phyloP scores from a whole-genome alignment of 2,797 vertebrate species.

The Tamandua tetradactyla region DNA sequence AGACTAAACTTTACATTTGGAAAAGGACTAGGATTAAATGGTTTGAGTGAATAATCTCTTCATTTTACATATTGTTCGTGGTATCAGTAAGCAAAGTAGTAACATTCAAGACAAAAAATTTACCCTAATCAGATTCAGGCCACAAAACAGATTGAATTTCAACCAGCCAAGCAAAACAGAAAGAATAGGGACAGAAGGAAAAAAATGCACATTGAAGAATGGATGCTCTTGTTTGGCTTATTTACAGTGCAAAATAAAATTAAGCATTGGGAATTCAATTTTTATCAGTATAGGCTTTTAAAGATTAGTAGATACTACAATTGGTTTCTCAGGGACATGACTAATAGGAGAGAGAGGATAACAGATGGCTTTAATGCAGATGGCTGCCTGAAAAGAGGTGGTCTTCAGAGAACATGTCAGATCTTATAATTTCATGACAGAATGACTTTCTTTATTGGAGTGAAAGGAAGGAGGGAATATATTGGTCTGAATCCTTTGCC shows the following conservation, averaged over 20 bases:
- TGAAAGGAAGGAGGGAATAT: not conserved
- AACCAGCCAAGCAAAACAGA: conserved; percentile 17
- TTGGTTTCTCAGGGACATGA: conserved; percentile 27
- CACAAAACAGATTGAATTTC: conserved; percentile 51
- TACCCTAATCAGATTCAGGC: not conserved
- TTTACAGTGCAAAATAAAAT: no score
- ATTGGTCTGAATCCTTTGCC: not conserved
- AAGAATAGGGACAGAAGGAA: not conserved
- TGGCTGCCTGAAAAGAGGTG: not conserved
- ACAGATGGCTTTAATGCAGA: conserved; percentile 50
- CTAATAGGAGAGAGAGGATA: conserved; percentile 15
- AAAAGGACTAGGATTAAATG: not conserved
- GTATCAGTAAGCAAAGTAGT: conserved; percentile 22
- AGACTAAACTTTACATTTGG: conserved; percentile 16
- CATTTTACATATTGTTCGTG: not conserved
- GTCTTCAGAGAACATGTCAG: conserved; percentile 5
- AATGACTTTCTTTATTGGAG: not conserved
- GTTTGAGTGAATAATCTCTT: not conserved
- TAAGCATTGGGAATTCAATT: no score
- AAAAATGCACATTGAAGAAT: not conserved
- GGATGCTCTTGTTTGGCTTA: not conserved
- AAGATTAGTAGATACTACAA: conserved; percentile 44
- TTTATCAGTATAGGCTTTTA: no score
- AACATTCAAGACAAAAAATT: conserved; percentile 22
- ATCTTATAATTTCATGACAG: not conserved